Percentiles rank a stretch among this genome's conserved stretches.
Conservation (phyloP, 1,140 invertebrate genomes). For the Drosophila ananassae region DNA sequence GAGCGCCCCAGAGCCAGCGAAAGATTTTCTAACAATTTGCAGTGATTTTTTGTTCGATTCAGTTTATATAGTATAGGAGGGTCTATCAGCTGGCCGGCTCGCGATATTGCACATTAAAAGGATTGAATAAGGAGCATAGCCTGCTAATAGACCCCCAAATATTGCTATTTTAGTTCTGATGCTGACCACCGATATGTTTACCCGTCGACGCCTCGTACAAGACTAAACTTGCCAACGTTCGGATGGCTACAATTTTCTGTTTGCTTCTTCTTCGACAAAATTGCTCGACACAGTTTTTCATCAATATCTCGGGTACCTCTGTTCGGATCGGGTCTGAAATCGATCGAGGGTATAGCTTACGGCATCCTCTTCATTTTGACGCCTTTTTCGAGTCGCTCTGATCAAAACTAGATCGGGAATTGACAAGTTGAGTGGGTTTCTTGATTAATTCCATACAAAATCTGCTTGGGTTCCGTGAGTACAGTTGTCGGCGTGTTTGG, state of each 20-base stretch:
- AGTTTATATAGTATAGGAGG: constrained; percentile 32
- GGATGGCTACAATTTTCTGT: constrained; percentile 56
- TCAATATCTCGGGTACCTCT: constrained; percentile 36
- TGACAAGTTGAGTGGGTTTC: constrained; percentile 82
- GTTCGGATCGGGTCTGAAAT: constrained; percentile 41
- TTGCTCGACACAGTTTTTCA: constrained; percentile 43
- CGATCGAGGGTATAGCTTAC: constrained; percentile 29
- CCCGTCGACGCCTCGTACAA: constrained; percentile 81
- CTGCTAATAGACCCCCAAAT: constrained; percentile 44
- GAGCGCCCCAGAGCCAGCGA: constrained; percentile 41
- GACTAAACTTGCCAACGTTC: constrained; percentile 73
- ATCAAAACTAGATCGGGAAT: constrained; percentile 63
- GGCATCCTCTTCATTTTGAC: constrained; percentile 46
- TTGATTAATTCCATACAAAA: constrained; percentile 83
- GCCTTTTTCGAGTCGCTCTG: constrained; percentile 25
- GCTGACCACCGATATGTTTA: constrained; percentile 82
- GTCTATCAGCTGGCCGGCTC: constrained; percentile 27
- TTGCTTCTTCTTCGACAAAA: constrained; percentile 47
- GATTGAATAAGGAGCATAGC: constrained; percentile 17
- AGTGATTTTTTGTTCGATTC: constrained; percentile 56
- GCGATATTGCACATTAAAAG: constrained; percentile 33
- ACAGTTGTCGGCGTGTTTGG: constrained; percentile 74
- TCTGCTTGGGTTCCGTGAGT: constrained; percentile 82
- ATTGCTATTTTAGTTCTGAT: constrained; percentile 32
- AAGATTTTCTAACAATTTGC: constrained; percentile 63